A percentile compares a stretch with the other conserved stretches of the same genome.
Conservation (phyloP, 2,888 invertebrate genomes). For the Oligia strigilis region DNA sequence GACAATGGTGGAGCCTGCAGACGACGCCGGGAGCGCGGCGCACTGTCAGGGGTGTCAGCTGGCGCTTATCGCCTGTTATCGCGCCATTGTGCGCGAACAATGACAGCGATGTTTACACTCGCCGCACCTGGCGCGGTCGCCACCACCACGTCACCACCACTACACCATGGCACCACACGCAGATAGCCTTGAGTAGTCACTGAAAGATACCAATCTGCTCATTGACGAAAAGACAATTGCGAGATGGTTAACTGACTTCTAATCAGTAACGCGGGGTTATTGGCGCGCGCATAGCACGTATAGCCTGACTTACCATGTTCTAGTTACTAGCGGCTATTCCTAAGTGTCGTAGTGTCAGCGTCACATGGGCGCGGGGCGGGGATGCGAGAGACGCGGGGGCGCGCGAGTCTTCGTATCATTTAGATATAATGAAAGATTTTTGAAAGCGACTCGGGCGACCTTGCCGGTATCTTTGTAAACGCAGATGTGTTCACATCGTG, state of each 20-base stretch:
- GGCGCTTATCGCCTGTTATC: constrained; percentile 70
- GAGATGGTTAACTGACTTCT: background rate
- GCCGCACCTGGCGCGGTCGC: constrained; percentile 57
- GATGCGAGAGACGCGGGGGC: background rate
- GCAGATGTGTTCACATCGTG: constrained; percentile 56
- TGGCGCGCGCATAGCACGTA: background rate
- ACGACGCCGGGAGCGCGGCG: background rate
- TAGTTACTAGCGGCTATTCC: background rate
- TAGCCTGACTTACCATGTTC: background rate
- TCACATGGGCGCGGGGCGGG: background rate
- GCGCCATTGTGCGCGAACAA: constrained; percentile 69
- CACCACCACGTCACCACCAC: background rate
- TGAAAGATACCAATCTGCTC: background rate
- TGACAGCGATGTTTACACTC: constrained; percentile 68
- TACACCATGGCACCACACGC: background rate
- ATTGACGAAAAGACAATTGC: background rate
- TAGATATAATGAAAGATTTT: constrained; percentile 55
- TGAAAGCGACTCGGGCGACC: constrained; percentile 69
- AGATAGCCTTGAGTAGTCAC: background rate
- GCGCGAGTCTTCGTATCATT: constrained; percentile 14
- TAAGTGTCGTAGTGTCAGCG: background rate
- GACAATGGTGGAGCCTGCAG: constrained; percentile 18
- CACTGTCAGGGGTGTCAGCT: constrained; percentile 64
- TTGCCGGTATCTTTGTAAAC: constrained; percentile 63
- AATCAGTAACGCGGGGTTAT: background rate